A percentile compares a stretch with the other conserved stretches of the same genome.
phyloP scores from a whole-genome alignment of 1,140 invertebrate species.

The Homalodisca vitripennis region DNA sequence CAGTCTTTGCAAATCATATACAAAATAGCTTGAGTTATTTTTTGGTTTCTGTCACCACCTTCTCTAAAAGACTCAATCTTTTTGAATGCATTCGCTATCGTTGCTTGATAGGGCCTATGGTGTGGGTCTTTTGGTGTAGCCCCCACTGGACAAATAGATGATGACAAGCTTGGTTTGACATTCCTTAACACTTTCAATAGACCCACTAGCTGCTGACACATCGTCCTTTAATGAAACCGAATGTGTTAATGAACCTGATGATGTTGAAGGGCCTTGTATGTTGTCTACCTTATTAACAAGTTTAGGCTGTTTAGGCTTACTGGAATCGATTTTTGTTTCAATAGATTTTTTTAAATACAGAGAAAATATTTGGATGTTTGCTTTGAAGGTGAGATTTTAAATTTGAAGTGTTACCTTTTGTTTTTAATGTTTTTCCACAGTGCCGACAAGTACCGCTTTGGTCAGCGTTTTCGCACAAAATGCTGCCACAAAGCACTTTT shows the following conservation, averaged over 20 bases:
- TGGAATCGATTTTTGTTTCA: conserved; percentile 21
- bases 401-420: conserved; percentile 29
- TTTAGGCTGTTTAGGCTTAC: conserved; percentile 19
- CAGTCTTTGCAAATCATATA: conserved; percentile 47
- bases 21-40: conserved; percentile 36
- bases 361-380: conserved; percentile 28
- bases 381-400: conserved; percentile 27
- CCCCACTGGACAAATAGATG: conserved; percentile 15
- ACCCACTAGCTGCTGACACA: background rate
- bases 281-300: background rate
- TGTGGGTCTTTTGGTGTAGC: conserved; percentile 9
- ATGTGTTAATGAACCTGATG: too few relatives aligned
- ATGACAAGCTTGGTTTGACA: conserved; percentile 7
- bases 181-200: background rate
- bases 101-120: conserved; percentile 3
- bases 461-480: conserved; percentile 20
- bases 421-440: conserved; percentile 28
- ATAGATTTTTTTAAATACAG: conserved; percentile 23
- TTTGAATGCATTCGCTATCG: conserved; percentile 18
- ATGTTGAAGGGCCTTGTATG: conserved; percentile 14
- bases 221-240: too few relatives aligned
- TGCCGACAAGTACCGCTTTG: conserved; percentile 23
- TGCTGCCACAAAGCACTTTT: conserved; percentile 27
- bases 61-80: conserved; percentile 30
- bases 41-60: conserved; percentile 23